Evolutionary conservation across 1,140 invertebrate species (phyloP).

Genomic region (Aphidius ervi): DNA sequence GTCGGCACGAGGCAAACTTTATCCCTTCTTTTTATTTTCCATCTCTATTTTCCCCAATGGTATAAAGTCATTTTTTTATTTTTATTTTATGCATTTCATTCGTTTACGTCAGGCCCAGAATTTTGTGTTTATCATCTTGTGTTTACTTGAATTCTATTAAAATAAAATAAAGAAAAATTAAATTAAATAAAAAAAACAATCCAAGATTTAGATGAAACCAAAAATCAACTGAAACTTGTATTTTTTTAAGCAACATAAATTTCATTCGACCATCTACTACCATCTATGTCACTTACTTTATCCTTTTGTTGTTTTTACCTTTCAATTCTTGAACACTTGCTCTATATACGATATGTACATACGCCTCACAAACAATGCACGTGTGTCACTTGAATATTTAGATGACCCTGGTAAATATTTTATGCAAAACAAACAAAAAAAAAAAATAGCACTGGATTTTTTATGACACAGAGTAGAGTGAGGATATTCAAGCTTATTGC

Average conservation of each 20-base stretch:
- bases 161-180: no score
- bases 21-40: not conserved
- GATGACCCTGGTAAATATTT: conserved; percentile 36
- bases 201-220: no score
- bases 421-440: conserved; percentile 33
- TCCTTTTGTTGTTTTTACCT: conserved; percentile 35
- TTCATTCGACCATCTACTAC: no score
- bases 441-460: conserved; percentile 24
- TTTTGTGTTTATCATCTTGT: no score
- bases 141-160: no score
- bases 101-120: conserved; percentile 38
- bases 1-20: not conserved
- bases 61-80: conserved; percentile 40
- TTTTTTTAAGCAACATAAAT: no score
- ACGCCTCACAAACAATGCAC: not conserved
- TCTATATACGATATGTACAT: not conserved
- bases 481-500: conserved; percentile 9
- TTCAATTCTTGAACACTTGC: conserved; percentile 26
- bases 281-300: not conserved
- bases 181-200: no score
- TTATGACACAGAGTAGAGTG: conserved; percentile 16
- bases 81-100: conserved; percentile 46
- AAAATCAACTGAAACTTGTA: no score
- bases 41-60: conserved; percentile 25
- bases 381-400: conserved; percentile 40